A percentile compares a stretch with the other conserved stretches of the same genome.
These are phyloP conservation scores for Mormyrus iriodes DNA, from an alignment of 2,113 vertebrate genomes.

Conservation along the genomic window DNA sequence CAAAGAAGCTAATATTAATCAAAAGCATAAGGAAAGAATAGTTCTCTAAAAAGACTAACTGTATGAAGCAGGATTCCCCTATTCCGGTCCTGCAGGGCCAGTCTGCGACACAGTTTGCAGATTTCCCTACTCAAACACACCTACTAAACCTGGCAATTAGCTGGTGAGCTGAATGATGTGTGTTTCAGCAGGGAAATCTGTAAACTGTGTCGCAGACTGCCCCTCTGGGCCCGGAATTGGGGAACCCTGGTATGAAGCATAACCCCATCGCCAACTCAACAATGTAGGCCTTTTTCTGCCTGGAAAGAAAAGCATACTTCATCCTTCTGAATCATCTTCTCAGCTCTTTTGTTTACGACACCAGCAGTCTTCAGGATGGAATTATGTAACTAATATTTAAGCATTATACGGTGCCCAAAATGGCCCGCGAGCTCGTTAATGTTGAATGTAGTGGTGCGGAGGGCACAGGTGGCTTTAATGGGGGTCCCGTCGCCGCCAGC, in stretches of 20 bases:
- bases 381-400: not conserved
- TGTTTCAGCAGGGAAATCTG: not conserved
- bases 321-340: not conserved
- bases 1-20: not conserved
- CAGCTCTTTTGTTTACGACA: not conserved
- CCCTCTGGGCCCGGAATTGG: not conserved
- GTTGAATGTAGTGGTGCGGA: conserved; percentile 26
- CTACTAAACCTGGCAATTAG: not conserved
- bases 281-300: not conserved
- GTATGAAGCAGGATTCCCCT: not conserved
- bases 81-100: not conserved
- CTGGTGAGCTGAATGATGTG: not conserved
- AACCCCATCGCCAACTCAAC: not conserved
- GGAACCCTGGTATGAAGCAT: not conserved
- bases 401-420: not conserved
- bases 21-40: not conserved
- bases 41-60: not conserved
- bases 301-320: not conserved
- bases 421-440: conserved; percentile 29
- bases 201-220: not conserved
- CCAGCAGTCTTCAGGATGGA: not conserved
- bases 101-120: not conserved
- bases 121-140: not conserved
- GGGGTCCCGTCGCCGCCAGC: conserved; percentile 27
- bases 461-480: conserved; percentile 28